Percentiles rank a stretch among this genome's conserved stretches.
phyloP scores from a whole-genome alignment of 2,113 vertebrate genomes.

The Aythya baeri region DNA sequence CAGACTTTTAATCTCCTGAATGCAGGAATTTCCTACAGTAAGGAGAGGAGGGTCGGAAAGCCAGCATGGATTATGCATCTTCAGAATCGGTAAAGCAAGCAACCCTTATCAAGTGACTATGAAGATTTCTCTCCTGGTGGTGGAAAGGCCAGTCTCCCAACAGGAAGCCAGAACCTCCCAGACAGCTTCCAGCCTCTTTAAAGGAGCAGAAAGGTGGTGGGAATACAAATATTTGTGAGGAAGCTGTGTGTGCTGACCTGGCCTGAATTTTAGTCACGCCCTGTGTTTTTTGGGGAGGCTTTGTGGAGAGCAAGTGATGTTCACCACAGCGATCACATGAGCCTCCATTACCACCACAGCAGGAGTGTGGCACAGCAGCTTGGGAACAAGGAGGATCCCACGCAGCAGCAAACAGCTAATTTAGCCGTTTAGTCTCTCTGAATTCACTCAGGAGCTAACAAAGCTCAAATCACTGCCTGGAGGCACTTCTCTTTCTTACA shows the following conservation, averaged over 20 bases:
- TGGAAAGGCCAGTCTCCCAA: not conserved
- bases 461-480: not conserved
- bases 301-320: not conserved
- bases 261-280: not conserved
- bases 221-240: not conserved
- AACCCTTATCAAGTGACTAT: not conserved
- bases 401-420: not conserved
- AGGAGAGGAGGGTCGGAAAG: not conserved
- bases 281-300: not conserved
- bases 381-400: not conserved
- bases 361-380: not conserved
- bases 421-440: not conserved
- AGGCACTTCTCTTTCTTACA: not conserved
- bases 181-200: not conserved
- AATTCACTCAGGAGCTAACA: not conserved
- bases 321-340: rapidly evolving
- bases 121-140: not conserved
- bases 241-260: not conserved
- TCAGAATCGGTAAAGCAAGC: not conserved
- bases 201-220: not conserved
- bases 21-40: not conserved
- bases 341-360: not conserved
- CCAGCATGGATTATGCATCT: not conserved
- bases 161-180: not conserved
- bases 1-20: not conserved